These are phyloP conservation scores for Cataglyphis cursor DNA, from an alignment of 2,888 invertebrate genomes.

Conservation along the genomic window DNA sequence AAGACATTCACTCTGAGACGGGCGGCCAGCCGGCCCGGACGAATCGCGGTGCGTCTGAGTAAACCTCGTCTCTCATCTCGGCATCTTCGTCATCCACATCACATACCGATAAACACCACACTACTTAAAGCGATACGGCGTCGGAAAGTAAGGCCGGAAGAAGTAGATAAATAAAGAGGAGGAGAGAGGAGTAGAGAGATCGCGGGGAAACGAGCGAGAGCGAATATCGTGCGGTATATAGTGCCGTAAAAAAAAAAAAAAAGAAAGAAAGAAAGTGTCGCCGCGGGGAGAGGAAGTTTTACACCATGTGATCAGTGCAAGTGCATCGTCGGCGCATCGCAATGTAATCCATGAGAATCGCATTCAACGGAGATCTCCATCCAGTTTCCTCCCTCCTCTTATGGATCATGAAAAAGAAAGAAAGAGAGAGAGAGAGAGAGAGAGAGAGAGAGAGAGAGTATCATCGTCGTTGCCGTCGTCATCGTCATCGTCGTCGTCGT, in stretches of 20 bases:
- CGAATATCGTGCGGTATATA: constrained; percentile 47
- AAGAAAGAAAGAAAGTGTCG: constrained; percentile 60
- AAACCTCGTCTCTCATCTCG: constrained; percentile 68
- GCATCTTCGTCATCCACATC: constrained; percentile 65
- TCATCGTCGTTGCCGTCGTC: constrained; percentile 70
- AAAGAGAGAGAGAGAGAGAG: constrained; percentile 1
- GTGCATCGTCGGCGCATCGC: constrained; percentile 43
- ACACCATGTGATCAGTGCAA: constrained; percentile 43
- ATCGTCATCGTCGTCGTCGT: constrained; percentile 18
- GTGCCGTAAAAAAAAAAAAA: constrained; percentile 51
- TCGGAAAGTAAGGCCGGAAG: constrained; percentile 53
- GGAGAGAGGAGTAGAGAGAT: neutral
- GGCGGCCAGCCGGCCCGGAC: constrained; percentile 87
- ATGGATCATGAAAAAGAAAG: neutral
- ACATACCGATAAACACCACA: constrained; percentile 65
- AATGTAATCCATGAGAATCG: constrained; percentile 4
- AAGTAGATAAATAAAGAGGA: constrained; percentile 28
- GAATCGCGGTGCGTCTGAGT: constrained; percentile 85
- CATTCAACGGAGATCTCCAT: constrained; percentile 18
- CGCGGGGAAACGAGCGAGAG: constrained; percentile 8
- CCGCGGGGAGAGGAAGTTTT: constrained; percentile 24
- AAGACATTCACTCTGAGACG: constrained; percentile 87
- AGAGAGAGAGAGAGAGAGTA: constrained; percentile 46
- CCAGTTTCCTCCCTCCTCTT: constrained; percentile 1
- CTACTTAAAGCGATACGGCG: constrained; percentile 47